Evolutionary conservation across 64 coral and sea anemone genomes (phyloP), one percentile per base, ranked within the genome.

Genomic region (Porites lutea): DNA sequence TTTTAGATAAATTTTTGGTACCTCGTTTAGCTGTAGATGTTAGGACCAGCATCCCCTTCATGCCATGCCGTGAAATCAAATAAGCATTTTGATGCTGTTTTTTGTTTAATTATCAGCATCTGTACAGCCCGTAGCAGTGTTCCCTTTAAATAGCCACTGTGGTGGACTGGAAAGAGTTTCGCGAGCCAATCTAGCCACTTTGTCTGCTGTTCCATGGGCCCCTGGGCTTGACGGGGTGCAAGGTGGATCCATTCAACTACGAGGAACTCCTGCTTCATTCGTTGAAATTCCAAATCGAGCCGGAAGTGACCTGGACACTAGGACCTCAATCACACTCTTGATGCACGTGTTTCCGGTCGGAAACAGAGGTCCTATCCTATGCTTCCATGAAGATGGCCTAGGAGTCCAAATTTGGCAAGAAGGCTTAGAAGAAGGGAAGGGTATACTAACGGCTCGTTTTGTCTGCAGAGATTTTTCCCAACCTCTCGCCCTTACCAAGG

Each of bases 321-420:
- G 82, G 48, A 67, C 70, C 5, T 93, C 91, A 7, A 93, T 96
- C 62, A 93, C 95, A 7, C 47, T 96, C 8, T 21, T 93, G 44
- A 11, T 92, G 20, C 71, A 86, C 66, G 87, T 93, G 54, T 87
- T 48, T 63, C 95, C 95, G 1, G 66, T 52, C 46, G 90, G 82
- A 15, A 59, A 86, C 10, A 87, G 88, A 2, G 95, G 95, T 47
- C 81, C 95, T 11, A 90, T 96, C 66, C 6, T 96, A 8, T 65
- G 89, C 74, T 96, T 93, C 63, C 82, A 71, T 73, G 77, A 65
- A 48, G 55, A 59, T n/a, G 85, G 77, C 13, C 9, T 80, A 4
- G 95, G 95, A 43, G n/a, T 96, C 21, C 87, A 96, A 84, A 96
- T 96, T 50, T 88, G 87, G 27, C 95, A 96, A 58, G 65, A 93